phyloP scores from a whole-genome alignment of 2,113 vertebrate genomes.

The Henicopernis longicauda region DNA sequence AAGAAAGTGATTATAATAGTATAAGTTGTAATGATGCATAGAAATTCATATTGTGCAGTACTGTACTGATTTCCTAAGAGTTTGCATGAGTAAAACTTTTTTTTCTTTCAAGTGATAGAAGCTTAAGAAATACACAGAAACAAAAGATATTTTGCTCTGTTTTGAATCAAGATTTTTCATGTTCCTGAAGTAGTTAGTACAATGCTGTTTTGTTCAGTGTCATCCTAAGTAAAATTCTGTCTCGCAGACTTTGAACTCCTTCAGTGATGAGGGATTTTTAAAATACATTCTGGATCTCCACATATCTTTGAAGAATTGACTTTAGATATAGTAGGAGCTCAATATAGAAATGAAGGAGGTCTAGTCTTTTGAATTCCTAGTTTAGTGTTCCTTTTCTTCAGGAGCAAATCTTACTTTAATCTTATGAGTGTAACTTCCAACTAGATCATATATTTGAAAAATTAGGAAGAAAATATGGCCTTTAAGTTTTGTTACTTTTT shows the following conservation, averaged over 20 bases:
- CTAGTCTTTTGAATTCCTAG: background rate
- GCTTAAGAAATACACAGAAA: background rate
- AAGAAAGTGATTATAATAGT: constrained; percentile 32
- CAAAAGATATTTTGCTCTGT: background rate
- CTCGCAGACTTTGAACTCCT: background rate
- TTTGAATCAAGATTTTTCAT: background rate
- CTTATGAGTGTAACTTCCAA: background rate
- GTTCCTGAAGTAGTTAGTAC: constrained; percentile 13
- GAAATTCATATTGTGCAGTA: background rate
- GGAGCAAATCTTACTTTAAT: background rate
- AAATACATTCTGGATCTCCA: background rate
- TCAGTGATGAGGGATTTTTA: background rate
- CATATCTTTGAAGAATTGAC: background rate
- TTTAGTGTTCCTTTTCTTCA: background rate
- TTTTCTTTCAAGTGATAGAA: constrained; percentile 1
- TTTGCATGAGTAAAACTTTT: background rate
- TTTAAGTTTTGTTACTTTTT: background rate
- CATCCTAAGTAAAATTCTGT: background rate
- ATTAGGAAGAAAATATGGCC: background rate
- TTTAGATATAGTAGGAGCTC: background rate
- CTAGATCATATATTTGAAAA: background rate
- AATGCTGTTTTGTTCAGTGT: background rate
- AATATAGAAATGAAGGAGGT: background rate
- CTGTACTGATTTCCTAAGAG: background rate
- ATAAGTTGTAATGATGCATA: background rate